Base-by-base conservation (phyloP, 2,888 invertebrate species). In the Epinotia nisella region DNA sequence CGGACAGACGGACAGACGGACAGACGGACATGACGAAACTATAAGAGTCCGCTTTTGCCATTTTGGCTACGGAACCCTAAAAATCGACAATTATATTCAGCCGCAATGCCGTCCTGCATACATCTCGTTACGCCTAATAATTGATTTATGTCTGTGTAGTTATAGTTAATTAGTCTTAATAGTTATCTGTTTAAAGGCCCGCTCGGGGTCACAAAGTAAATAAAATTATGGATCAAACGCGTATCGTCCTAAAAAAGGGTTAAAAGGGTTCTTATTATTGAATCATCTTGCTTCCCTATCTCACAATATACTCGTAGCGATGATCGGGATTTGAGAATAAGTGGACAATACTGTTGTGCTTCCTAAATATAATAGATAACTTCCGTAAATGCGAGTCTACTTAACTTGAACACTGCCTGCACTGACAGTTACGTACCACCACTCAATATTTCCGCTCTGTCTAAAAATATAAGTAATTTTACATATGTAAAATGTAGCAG, bases 211-310 rank as follows among this genome's bases (percentile, higher is more conserved):
- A 24, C 58, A 53, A 73, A 62, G 62, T 62, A 72, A 72, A 72
- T 68, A 72, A 68, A 73, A 64, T 73, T 68, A 69, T 73, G 68
- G 58, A 73, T 73, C 39, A 73, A 73, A 72, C 67, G 68, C 51
- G 68, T 69, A 73, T 68, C 68, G 53, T 64, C 73, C 49, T 61
- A 64, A 64, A 64, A 68, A 68, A 56, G 62, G 62, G 62, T 58
- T 62, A 69, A 73, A 73, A 69, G 73, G 73, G 73, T 68, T 69
- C 53, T 58, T 69, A 73, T 73, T 72, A 73, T 68, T 69, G 68
- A 69, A 73, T 73, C 24, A 68, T 58, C 68, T 68, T 51, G 60
- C 71, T 35, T 67, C 61, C 66, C 60, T 69, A 62, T 58, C n/a
- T 51, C 51, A 19, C 67, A 72, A 72, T 61, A 55, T 58, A 35